Conservation (phyloP, 2,888 invertebrate genomes). For the Pollenia griseotomentosa region DNA sequence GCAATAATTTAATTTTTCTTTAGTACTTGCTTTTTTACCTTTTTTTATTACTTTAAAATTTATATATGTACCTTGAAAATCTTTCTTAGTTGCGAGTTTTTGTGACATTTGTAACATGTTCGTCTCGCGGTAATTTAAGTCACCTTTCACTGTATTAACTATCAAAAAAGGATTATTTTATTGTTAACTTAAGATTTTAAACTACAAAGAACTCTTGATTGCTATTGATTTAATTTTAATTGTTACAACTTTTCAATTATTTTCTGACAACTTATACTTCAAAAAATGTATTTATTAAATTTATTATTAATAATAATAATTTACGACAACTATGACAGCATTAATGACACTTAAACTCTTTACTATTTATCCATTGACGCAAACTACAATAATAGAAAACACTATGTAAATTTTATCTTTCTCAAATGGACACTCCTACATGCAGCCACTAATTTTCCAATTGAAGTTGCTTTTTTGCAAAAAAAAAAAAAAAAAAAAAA, state of each 20-base stretch:
- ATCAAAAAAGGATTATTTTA: neutral
- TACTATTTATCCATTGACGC: neutral
- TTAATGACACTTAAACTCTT: conserved; percentile 55
- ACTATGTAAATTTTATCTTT: conserved; percentile 31
- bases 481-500: too few species aligned
- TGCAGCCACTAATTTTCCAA: conserved; percentile 24
- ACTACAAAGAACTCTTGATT: neutral
- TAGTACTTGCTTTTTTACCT: too few species aligned
- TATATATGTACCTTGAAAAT: too few species aligned
- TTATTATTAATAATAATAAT: conserved; percentile 12
- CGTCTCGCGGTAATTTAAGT: too few species aligned
- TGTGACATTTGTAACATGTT: too few species aligned
- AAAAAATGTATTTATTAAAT: conserved; percentile 27
- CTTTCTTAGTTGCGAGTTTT: too few species aligned
- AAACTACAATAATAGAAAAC: neutral
- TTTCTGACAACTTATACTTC: conserved; percentile 28
- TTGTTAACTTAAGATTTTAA: too few species aligned
- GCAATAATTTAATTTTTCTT: too few species aligned
- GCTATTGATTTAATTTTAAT: neutral
- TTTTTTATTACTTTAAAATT: too few species aligned
- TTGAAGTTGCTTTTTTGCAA: conserved; percentile 1
- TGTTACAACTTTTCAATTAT: conserved; percentile 16
- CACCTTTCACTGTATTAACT: too few species aligned
- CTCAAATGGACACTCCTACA: conserved; percentile 51
- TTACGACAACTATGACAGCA: conserved; percentile 40